Evolutionary conservation across 2,888 invertebrate genomes (phyloP).

Genomic region (Tillus elongatus): DNA sequence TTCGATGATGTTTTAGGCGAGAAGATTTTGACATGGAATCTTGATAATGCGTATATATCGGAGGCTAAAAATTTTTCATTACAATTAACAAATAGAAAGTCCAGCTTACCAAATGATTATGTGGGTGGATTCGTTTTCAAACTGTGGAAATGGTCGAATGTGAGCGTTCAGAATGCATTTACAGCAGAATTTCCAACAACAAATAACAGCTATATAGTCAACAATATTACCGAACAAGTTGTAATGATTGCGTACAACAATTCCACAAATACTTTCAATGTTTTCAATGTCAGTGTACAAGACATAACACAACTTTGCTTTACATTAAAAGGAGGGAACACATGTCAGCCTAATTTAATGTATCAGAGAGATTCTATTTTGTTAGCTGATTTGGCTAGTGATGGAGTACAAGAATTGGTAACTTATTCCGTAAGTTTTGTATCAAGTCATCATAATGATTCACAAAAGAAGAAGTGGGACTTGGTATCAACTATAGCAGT

Average conservation of each 20-base stretch:
- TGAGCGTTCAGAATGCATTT: conserved; percentile 14
- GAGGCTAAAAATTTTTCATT: background rate
- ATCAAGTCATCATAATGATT: conserved; percentile 35
- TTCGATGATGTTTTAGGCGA: conserved; percentile 27
- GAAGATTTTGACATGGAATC: background rate
- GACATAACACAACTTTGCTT: conserved; percentile 66
- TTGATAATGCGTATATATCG: background rate
- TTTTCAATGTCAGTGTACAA: conserved; percentile 71
- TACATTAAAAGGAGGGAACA: conserved; percentile 32
- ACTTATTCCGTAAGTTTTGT: conserved; percentile 63
- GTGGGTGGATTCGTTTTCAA: conserved; percentile 70
- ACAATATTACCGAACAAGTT: conserved; percentile 50
- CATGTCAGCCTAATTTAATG: conserved; percentile 66
- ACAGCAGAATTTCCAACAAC: conserved; percentile 13
- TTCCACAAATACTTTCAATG: conserved; percentile 51
- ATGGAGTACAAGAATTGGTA: conserved; percentile 67
- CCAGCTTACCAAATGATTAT: conserved; percentile 47
- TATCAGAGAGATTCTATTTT: conserved; percentile 64
- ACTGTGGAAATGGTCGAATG: conserved; percentile 69
- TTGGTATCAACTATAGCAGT: conserved; percentile 60
- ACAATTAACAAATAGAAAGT: too few relatives aligned
- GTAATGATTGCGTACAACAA: conserved; percentile 72
- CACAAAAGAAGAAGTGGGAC: conserved; percentile 44
- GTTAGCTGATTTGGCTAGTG: conserved; percentile 66
- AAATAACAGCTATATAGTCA: conserved; percentile 24